A percentile compares a stretch with the other conserved stretches of the same genome.
phyloP scores from a whole-genome alignment of 2,113 vertebrate genomes.

The Psittacula cyanocephala region DNA sequence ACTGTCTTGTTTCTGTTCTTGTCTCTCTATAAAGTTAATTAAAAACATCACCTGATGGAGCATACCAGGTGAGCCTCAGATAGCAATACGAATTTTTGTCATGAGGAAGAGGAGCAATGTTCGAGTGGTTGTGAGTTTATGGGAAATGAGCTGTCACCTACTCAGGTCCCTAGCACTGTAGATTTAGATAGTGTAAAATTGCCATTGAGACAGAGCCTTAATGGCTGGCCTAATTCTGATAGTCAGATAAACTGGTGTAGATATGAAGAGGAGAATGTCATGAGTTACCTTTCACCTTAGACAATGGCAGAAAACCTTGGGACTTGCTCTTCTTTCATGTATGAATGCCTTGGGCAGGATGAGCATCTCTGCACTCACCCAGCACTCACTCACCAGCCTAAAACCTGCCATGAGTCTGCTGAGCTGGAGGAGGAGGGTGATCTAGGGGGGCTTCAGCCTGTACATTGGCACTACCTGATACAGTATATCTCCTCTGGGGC shows the following conservation, averaged over 20 bases:
- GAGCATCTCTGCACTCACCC: neutral
- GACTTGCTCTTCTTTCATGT: fast-evolving
- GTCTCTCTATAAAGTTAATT: neutral
- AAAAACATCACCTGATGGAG: neutral
- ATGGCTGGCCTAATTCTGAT: neutral
- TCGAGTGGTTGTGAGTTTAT: neutral
- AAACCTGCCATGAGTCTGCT: neutral
- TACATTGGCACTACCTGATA: neutral
- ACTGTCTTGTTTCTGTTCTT: neutral
- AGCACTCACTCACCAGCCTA: neutral
- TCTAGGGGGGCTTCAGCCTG: neutral
- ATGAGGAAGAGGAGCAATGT: neutral
- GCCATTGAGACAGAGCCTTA: neutral
- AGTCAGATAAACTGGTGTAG: neutral
- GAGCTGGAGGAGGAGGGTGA: neutral
- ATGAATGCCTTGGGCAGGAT: neutral
- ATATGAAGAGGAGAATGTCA: neutral
- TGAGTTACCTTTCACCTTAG: neutral
- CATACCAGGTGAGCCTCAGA: neutral
- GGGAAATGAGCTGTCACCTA: neutral
- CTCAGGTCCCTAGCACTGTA: neutral
- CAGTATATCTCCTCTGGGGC: neutral
- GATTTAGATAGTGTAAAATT: neutral
- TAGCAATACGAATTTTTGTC: neutral
- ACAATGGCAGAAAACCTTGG: neutral